phyloP scores from a whole-genome alignment of 2,113 vertebrate species.

The Oncorhynchus clarkii region DNA sequence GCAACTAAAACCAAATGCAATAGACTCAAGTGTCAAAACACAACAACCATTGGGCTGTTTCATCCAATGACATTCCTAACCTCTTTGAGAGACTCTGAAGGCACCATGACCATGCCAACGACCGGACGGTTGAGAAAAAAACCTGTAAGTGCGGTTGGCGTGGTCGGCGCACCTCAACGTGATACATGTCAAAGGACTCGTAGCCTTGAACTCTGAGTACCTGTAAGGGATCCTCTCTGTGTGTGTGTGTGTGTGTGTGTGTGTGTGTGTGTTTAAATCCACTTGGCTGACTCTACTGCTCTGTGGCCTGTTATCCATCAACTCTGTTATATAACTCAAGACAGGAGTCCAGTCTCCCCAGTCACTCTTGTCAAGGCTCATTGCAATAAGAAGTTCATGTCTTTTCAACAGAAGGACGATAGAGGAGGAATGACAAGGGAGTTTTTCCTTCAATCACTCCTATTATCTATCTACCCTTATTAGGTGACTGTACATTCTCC shows the following conservation, averaged over 20 bases:
- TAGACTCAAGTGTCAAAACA: no score
- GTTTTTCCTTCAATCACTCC: neutral
- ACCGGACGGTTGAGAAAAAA: neutral
- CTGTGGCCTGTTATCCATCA: constrained; percentile 29
- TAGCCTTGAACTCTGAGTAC: constrained; percentile 14
- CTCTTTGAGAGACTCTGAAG: neutral
- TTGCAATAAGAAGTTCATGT: constrained; percentile 5
- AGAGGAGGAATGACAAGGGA: neutral
- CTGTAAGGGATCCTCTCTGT: neutral
- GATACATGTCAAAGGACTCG: neutral
- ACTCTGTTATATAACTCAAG: constrained; percentile 19
- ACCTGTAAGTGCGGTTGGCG: neutral
- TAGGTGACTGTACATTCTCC: no score
- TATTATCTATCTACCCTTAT: neutral
- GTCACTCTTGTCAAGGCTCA: constrained; percentile 5
- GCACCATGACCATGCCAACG: no score
- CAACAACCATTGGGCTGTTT: neutral
- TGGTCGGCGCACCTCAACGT: neutral
- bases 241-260: neutral
- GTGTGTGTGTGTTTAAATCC: neutral
- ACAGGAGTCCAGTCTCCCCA: constrained; percentile 2
- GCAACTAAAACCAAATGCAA: no score
- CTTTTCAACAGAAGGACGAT: neutral
- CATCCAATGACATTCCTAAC: neutral
- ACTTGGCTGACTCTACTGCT: constrained; percentile 2